phyloP scores from a whole-genome alignment of 2,888 invertebrate species.

The Apocheima hispidaria region DNA sequence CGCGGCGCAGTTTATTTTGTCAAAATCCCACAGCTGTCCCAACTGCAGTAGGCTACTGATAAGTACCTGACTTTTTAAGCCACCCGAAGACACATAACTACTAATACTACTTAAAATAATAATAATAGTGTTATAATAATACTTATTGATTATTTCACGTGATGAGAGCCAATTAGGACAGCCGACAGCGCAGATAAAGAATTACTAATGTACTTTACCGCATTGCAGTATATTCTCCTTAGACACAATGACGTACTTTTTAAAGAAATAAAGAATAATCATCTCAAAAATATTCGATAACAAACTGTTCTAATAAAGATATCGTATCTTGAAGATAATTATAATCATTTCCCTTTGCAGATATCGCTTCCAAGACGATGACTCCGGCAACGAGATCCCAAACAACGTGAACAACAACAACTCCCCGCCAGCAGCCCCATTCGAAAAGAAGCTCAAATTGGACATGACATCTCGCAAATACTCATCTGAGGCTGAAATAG shows the following conservation, averaged over 20 bases:
- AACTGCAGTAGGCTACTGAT: too few species aligned
- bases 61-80: neutral
- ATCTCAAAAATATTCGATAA: conserved; percentile 16
- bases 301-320: conserved; percentile 13
- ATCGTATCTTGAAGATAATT: conserved; percentile 18
- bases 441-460: conserved; percentile 83
- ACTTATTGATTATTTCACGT: neutral
- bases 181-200: neutral
- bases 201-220: conserved; percentile 14
- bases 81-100: neutral
- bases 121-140: too few species aligned
- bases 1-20: too few species aligned
- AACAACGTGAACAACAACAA: conserved; percentile 84
- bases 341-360: conserved; percentile 49
- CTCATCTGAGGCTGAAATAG: conserved; percentile 79
- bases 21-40: too few species aligned
- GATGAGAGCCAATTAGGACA: conserved; percentile 8
- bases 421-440: conserved; percentile 84
- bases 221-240: conserved; percentile 16
- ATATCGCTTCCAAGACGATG: conserved; percentile 78
- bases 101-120: too few species aligned
- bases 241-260: conserved; percentile 8
- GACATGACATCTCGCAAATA: conserved; percentile 82
- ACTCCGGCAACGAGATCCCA: conserved; percentile 78
- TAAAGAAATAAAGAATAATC: neutral